Base-by-base conservation (phyloP, 2,888 invertebrate genomes). In the Drosophila austrosaltans region DNA sequence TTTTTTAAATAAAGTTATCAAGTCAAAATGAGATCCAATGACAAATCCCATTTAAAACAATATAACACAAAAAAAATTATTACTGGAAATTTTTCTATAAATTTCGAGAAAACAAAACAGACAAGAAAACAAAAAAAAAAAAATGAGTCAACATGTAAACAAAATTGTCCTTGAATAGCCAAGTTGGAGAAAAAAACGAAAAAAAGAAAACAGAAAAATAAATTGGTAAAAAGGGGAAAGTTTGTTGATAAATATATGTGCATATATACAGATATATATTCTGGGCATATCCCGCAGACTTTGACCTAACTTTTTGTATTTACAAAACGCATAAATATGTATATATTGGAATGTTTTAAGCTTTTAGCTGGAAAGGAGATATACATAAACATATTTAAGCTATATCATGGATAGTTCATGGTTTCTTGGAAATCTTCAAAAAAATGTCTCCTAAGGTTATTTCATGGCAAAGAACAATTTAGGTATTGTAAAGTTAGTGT, bases 1-100 rank as follows among this genome's bases (percentile, higher is more conserved):
- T 67, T 61, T 58, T 53, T 59, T 61, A 63, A 48, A 75, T 73
- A 65, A 74, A 75, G 74, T 56, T 69, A 63, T 61, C 69, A 65
- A 39, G 8, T 10, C 6, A 16, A 48, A 48, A 10, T 48, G 48
- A 48, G 48, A 25, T 48, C 48, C 8, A 48, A 48, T 48, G 36
- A 57, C 39, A 36, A 39, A 57, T 20, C 57, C 22, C 36, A 39
- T 57, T 36, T 36, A 57, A 30, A 57, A 39, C 20, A 22, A 57
- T 57, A 39, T 39, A 57, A 57, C 36, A 22, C 16, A 22, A 22
- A 57, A 22, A 16, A 16, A 16, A 16, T 16, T 16, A 16, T 22
- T 22, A 39, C 20, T 39, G 36, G 16, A 57, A 36, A 36, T 8
- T 16, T 48, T 48, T 56, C 7, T 32, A 3, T 2, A 8, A 8